Evolutionary conservation across 2,113 vertebrate species (phyloP).

Genomic region (Nycticebus coucang): DNA sequence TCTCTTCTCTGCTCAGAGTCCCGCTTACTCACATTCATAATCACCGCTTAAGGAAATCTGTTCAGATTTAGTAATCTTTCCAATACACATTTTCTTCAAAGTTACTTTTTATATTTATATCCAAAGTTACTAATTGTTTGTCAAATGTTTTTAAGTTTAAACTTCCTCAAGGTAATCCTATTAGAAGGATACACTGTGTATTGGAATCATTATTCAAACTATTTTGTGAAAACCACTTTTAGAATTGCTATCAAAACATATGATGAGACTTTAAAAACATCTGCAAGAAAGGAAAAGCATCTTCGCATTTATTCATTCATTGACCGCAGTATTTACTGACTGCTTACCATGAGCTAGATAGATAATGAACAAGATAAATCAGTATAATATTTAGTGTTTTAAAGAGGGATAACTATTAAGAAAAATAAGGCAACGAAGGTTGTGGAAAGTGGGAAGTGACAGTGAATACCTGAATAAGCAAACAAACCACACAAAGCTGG

Average conservation of each 20-base stretch:
- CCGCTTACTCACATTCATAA: conserved; percentile 44
- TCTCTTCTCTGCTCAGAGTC: conserved; percentile 11
- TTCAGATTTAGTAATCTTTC: conserved; percentile 39
- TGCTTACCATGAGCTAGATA: neutral
- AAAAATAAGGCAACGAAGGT: neutral
- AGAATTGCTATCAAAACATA: conserved; percentile 23
- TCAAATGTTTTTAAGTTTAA: conserved; percentile 16
- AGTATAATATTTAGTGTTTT: conserved; percentile 21
- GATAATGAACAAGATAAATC: neutral
- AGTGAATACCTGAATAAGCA: neutral
- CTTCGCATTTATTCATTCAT: neutral
- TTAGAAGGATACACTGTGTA: neutral
- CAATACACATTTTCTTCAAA: conserved; percentile 27
- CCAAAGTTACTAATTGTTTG: neutral
- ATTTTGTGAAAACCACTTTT: conserved; percentile 48
- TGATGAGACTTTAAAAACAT: neutral
- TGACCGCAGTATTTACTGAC: conserved; percentile 17
- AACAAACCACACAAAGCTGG: neutral
- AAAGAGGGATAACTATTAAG: neutral
- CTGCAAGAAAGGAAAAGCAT: conserved; percentile 25
- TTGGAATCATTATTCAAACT: conserved; percentile 28
- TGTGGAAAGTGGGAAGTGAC: neutral
- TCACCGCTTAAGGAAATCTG: conserved; percentile 32
- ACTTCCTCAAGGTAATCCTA: conserved; percentile 22
- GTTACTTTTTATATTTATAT: conserved; percentile 57